Evolutionary conservation across 2,888 invertebrate genomes (phyloP), one percentile per base, ranked within the genome.

Genomic region (Portevinia maculata): DNA sequence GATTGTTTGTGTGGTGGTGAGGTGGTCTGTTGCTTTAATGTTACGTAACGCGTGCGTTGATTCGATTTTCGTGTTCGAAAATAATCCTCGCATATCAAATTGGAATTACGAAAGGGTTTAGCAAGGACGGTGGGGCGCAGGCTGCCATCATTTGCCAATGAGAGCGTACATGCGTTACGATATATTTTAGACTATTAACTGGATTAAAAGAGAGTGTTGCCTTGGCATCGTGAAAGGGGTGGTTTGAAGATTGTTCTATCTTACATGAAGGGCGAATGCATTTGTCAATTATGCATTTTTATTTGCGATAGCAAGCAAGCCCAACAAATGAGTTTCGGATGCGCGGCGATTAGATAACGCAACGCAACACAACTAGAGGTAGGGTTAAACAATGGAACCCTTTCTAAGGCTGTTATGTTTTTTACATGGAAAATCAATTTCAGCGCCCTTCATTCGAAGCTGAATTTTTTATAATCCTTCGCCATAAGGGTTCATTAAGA

Each of bases 1-100:
- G 13, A 34, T 37, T 37, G 30, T 32, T 60, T 21, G 32, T 52
- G 39, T 39, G 34, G n/a, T 48, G 24, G 32, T 48, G 11, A 28
- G 8, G 34, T 9, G 53, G 3, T 28, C 37, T 75, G 57, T 81
- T 81, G 52, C 70, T 75, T 19, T 21, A 28, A 59, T 71, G 60
- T 81, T 81, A 75, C 70, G 41, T 71, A 81, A 81, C 81, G 75
- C 65, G 32, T 76, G 76, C 81, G 65, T 53, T 81, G 81, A 81
- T 81, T 81, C 73, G 79, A 79, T 79, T 79, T 73, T 81, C 78
- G 59, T 79, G 78, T 81, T 59, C 64, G 70, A 50, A 75, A 59
- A 81, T 81, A 81, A 81, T 81, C 81, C 81, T 60, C 65, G 65
- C 81, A 76, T 76, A 81, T 81, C 76, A 71, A 81, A 81, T 76